Base-by-base conservation (phyloP, 2,113 vertebrate species). In the Cepphus grylle region DNA sequence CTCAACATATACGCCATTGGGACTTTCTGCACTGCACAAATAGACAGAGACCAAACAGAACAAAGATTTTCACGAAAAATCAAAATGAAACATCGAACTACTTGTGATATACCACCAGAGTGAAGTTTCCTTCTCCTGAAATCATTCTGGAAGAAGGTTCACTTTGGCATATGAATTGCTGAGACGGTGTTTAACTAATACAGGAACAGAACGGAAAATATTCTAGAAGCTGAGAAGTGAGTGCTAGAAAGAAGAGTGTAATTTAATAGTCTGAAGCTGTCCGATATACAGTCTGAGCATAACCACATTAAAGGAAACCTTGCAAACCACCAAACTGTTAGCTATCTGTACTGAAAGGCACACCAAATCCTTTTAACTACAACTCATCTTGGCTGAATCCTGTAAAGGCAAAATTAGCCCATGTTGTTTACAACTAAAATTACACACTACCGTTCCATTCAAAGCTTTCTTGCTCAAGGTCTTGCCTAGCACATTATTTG, bases 261-360 rank as follows among this genome's bases (percentile, higher is more conserved):
- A 97, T 97, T 97, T 89, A 96, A 96, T 88, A 97, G 92, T 97
- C 95, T 95, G 94, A 96, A 96, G 86, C 91, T 95, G 74, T 71
- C 95, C 58, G 73, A 95, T 93, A 94, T 12, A 55, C 45, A 86
- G 58, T 70, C 89, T 87, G 69, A 87, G 45, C 59, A 67, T n/a
- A 94, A 82, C 96, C 95, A 97, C 95, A 97, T 96, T 32, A 96
- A 97, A 97, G 90, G 71, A 82, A 93, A 81, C 77, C 83, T 94
- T 95, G 80, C 70, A 98, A 98, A 92, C 69, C 93, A 92, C 85
- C 84, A 96, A 97, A 97, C 87, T 88, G 88, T 96, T 97, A 97
- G 89, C 92, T 97, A 92, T 95, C 63, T 55, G 85, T 93, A 97
- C 70, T 18, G 17, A 97, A 80, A 9, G 30, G 50, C 76, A 94